A percentile compares a stretch with the other conserved stretches of the same genome.
Evolutionary conservation across 2,113 vertebrate genomes (phyloP).

Genomic region (Pollimyrus isidori): DNA sequence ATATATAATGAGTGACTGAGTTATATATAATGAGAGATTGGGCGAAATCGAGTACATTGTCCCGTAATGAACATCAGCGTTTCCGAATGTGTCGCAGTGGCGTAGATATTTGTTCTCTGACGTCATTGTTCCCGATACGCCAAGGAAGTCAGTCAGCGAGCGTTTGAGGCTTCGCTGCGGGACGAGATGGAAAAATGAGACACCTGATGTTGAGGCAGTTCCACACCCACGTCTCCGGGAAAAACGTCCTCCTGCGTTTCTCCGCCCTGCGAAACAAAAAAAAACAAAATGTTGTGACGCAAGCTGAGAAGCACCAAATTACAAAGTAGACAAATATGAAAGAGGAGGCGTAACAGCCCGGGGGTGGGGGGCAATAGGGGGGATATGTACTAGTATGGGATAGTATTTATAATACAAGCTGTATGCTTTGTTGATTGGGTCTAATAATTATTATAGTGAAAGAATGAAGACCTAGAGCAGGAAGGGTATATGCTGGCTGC

Average conservation of each 20-base stretch:
- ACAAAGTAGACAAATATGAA: neutral
- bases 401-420: neutral
- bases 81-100: neutral
- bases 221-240: slow-evolving; percentile 89
- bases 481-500: neutral
- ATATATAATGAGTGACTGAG: neutral
- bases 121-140: neutral
- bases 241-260: slow-evolving; percentile 81
- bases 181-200: slow-evolving; percentile 10
- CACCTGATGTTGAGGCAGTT: slow-evolving; percentile 85
- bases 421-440: neutral
- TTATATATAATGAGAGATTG: neutral
- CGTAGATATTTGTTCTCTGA: neutral
- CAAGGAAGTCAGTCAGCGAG: too few species aligned
- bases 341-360: too few species aligned
- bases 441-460: neutral
- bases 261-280: slow-evolving; percentile 61
- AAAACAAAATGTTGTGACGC: slow-evolving; percentile 43
- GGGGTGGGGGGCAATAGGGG: too few species aligned
- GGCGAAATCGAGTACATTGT: neutral
- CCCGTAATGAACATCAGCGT: neutral
- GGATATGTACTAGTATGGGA: neutral
- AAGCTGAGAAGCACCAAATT: slow-evolving; percentile 17
- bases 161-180: neutral
- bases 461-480: neutral